Percentiles rank a stretch among this genome's conserved stretches.
These are phyloP conservation scores for Fopius arisanus DNA, from an alignment of 1,140 invertebrate species.

Conservation along the genomic window DNA sequence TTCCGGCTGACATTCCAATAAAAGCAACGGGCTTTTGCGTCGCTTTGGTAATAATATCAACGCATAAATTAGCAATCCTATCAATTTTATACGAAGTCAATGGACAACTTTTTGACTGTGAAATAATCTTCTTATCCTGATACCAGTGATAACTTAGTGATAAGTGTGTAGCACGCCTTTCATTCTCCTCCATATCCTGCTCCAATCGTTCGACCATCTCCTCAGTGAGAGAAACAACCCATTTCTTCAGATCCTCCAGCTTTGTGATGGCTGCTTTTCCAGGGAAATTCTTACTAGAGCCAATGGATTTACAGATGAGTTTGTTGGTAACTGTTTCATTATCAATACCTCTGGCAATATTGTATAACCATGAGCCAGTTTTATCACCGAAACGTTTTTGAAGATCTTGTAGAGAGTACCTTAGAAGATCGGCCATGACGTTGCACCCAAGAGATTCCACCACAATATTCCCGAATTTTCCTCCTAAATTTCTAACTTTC, in stretches of 20 bases:
- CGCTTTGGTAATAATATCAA: constrained; percentile 70
- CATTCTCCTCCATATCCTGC: constrained; percentile 78
- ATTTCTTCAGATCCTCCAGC: constrained; percentile 71
- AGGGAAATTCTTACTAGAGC: constrained; percentile 94
- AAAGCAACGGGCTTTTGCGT: constrained; percentile 71
- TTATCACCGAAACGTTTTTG: constrained; percentile 82
- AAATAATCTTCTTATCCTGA: constrained; percentile 67
- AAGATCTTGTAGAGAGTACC: constrained; percentile 75
- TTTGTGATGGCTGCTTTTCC: constrained; percentile 82
- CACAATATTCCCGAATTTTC: constrained; percentile 84
- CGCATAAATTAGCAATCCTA: constrained; percentile 67
- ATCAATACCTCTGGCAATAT: constrained; percentile 89
- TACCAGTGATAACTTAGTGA: constrained; percentile 70
- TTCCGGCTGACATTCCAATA: constrained; percentile 79
- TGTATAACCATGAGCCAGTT: constrained; percentile 88
- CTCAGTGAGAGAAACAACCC: constrained; percentile 80
- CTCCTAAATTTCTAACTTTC: constrained; percentile 86
- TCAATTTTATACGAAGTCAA: constrained; percentile 70
- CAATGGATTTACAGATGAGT: constrained; percentile 91
- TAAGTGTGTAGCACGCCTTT: constrained; percentile 73
- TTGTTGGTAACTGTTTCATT: constrained; percentile 83
- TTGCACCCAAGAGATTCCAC: constrained; percentile 77
- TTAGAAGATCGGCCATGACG: constrained; percentile 80
- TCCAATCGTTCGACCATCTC: constrained; percentile 88
- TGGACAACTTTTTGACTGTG: constrained; percentile 69